Conservation (phyloP, 2,113 vertebrate genomes). For the Sula dactylatra region DNA sequence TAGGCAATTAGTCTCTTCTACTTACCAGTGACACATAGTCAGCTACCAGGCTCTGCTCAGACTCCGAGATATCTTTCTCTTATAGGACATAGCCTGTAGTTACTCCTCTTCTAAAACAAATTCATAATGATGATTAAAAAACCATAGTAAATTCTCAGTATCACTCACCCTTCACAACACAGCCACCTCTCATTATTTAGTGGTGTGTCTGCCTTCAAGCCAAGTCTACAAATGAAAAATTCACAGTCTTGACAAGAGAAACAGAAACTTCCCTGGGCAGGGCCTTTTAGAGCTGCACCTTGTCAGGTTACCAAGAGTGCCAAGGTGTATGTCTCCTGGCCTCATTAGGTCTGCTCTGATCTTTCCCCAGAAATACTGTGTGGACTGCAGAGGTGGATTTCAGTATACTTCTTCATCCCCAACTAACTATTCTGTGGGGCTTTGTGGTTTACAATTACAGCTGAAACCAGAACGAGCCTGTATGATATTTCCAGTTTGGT, state of each 20-base stretch:
- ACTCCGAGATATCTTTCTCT: neutral
- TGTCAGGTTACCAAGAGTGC: neutral
- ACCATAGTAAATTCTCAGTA: neutral
- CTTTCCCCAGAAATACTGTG: neutral
- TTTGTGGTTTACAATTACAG: neutral
- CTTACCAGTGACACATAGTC: neutral
- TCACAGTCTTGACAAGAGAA: neutral
- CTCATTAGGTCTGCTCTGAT: neutral
- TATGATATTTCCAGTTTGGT: neutral
- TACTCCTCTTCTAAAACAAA: neutral
- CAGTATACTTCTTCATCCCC: neutral
- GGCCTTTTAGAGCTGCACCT: neutral
- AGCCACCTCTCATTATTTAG: neutral
- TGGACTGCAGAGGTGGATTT: neutral
- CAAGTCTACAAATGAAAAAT: neutral
- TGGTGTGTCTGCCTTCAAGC: neutral
- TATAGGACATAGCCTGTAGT: neutral
- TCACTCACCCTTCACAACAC: neutral
- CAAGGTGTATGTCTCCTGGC: neutral
- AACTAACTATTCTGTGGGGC: neutral
- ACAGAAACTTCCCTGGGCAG: neutral
- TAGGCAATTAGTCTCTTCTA: neutral
- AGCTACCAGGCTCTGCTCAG: neutral
- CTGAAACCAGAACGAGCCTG: neutral
- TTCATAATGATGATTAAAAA: neutral